Conservation (phyloP, 2,797 vertebrate species). For the Heliangelus exortis region DNA sequence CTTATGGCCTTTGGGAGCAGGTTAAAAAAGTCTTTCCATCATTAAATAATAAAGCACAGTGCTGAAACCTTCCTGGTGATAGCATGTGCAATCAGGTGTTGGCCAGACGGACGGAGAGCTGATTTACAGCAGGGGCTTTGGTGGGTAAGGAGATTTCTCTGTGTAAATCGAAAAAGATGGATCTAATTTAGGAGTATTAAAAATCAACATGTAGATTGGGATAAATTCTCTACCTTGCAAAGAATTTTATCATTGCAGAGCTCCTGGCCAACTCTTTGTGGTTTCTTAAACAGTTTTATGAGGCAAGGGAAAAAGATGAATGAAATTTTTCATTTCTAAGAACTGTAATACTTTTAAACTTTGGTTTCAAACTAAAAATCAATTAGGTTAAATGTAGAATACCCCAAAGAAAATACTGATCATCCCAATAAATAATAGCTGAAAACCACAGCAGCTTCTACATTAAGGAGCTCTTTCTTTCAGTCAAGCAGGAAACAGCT, state of each 20-base stretch:
- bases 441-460: neutral
- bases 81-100: slow-evolving; percentile 22
- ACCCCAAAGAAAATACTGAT: neutral
- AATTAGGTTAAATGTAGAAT: neutral
- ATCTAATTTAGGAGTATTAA: slow-evolving; percentile 9
- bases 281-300: slow-evolving; percentile 35
- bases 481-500: neutral
- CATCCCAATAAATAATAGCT: neutral
- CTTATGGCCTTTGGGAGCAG: slow-evolving; percentile 11
- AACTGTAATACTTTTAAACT: neutral
- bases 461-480: neutral
- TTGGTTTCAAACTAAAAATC: slow-evolving; percentile 1
- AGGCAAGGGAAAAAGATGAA: slow-evolving; percentile 7
- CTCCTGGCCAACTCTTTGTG: neutral
- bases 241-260: neutral
- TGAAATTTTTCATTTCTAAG: neutral
- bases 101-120: neutral
- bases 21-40: neutral
- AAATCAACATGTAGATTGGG: slow-evolving; percentile 41
- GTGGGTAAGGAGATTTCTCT: neutral
- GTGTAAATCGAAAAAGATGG: neutral
- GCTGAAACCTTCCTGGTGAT: slow-evolving; percentile 30
- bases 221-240: slow-evolving; percentile 22
- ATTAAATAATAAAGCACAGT: slow-evolving; percentile 46
- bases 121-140: slow-evolving; percentile 10